These are phyloP conservation scores for Xyrauchen texanus DNA, from an alignment of 2,113 vertebrate genomes.

Conservation along the genomic window DNA sequence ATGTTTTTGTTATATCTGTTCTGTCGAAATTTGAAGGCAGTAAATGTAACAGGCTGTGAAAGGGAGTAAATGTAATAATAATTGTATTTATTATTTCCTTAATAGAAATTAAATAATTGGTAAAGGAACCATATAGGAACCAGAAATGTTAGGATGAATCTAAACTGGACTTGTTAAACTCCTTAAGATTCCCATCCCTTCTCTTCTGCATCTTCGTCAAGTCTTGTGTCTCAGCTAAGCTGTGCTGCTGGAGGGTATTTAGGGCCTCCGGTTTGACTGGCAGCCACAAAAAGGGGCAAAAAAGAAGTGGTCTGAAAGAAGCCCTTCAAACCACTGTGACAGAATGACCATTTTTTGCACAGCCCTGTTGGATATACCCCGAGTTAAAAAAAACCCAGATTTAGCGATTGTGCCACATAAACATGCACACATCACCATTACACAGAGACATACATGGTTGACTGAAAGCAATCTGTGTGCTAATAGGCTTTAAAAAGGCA, in stretches of 20 bases:
- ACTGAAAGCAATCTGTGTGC: constrained; percentile 20
- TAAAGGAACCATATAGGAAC: no score
- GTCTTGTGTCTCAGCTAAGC: constrained; percentile 15
- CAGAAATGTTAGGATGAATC: no score
- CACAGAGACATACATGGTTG: constrained; percentile 15
- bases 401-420: neutral
- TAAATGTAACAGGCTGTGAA: no score
- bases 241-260: constrained; percentile 27
- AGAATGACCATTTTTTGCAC: neutral
- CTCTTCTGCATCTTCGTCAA: constrained; percentile 6
- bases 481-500: constrained; percentile 27
- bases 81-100: no score
- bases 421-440: neutral
- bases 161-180: no score
- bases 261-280: constrained; percentile 13
- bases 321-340: constrained; percentile 36
- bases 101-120: no score
- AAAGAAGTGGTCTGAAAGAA: constrained; percentile 43
- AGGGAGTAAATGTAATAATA: no score
- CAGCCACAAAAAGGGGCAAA: constrained; percentile 23
- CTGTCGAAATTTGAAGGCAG: no score
- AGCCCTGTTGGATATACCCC: constrained; percentile 11
- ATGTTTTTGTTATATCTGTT: no score
- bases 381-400: constrained; percentile 5
- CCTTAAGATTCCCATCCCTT: no score